These are phyloP conservation scores for Monochamus alternatus DNA, from an alignment of 2,888 invertebrate genomes.

Conservation along the genomic window DNA sequence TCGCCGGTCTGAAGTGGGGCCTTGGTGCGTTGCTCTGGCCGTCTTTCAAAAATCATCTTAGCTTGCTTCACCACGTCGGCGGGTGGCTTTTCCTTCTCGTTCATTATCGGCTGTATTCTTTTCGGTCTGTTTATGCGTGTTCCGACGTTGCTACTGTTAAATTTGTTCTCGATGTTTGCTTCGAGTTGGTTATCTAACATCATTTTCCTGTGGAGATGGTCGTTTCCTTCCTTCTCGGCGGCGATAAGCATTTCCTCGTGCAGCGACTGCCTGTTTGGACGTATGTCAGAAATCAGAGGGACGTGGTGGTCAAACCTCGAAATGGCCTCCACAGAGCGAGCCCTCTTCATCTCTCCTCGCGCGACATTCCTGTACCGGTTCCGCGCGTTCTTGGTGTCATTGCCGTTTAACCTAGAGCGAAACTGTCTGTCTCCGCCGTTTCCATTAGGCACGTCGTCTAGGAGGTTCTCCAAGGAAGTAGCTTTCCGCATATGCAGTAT, in stretches of 20 bases:
- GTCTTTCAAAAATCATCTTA: slow-evolving; percentile 86
- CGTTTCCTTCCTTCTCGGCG: slow-evolving; percentile 65
- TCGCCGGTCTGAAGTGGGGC: slow-evolving; percentile 75
- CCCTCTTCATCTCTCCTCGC: slow-evolving; percentile 81
- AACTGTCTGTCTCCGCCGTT: slow-evolving; percentile 50
- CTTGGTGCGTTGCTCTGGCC: slow-evolving; percentile 74
- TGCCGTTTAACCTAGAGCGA: slow-evolving; percentile 60
- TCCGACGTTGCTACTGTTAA: slow-evolving; percentile 57
- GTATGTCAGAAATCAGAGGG: slow-evolving; percentile 46
- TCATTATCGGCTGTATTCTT: slow-evolving; percentile 77
- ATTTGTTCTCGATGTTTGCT: slow-evolving; percentile 47
- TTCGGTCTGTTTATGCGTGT: slow-evolving; percentile 73
- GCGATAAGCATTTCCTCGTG: slow-evolving; percentile 72
- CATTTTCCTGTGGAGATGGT: slow-evolving; percentile 57
- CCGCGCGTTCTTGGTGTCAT: slow-evolving; percentile 59
- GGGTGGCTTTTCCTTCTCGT: slow-evolving; percentile 87
- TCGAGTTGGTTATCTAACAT: slow-evolving; percentile 37
- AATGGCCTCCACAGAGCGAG: slow-evolving; percentile 89
- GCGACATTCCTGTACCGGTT: slow-evolving; percentile 72
- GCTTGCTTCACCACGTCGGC: slow-evolving; percentile 92
- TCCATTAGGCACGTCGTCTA: slow-evolving; percentile 75
- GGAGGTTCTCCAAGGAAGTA: slow-evolving; percentile 87
- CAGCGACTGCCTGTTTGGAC: slow-evolving; percentile 67
- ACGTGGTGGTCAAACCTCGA: slow-evolving; percentile 75
- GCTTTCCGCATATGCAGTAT: slow-evolving; percentile 83